phyloP scores from a whole-genome alignment of 30 jellyfish, hydroid and myxozoan genomes.

The Mastigias papua region DNA sequence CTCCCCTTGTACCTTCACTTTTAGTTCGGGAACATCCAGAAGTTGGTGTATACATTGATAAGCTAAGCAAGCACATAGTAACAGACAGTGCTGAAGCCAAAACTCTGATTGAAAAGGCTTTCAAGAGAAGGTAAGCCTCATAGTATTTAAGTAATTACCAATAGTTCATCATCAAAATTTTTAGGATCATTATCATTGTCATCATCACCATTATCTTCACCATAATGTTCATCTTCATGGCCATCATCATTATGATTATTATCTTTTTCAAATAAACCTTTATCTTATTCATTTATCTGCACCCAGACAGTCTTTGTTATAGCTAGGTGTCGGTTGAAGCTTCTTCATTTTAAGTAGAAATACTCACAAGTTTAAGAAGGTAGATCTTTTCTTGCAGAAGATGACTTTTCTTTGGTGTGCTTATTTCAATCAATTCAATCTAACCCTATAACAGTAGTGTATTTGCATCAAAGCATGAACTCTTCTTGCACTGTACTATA shows the following conservation, averaged over 20 bases:
- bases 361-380: too few relatives aligned
- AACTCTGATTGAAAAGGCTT: slow-evolving; percentile 71
- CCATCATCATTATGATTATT: background rate
- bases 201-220: background rate
- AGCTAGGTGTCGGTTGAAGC: too few relatives aligned
- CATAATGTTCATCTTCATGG: background rate
- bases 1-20: background rate
- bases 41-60: slow-evolving; percentile 85
- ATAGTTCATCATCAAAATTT: background rate
- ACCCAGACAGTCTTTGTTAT: too few relatives aligned
- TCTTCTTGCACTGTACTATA: too few relatives aligned
- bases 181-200: background rate
- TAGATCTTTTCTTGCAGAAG: too few relatives aligned
- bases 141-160: background rate
- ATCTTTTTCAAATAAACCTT: background rate
- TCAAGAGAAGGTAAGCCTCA: slow-evolving; percentile 80
- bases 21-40: slow-evolving; percentile 91
- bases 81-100: slow-evolving; percentile 88
- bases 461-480: too few relatives aligned
- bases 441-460: too few relatives aligned
- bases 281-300: background rate
- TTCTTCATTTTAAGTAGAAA: too few relatives aligned
- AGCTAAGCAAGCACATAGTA: slow-evolving; percentile 88
- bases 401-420: too few relatives aligned
- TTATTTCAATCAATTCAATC: too few relatives aligned